Evolutionary conservation across 2,888 invertebrate species (phyloP).

Genomic region (Idaea biselata): DNA sequence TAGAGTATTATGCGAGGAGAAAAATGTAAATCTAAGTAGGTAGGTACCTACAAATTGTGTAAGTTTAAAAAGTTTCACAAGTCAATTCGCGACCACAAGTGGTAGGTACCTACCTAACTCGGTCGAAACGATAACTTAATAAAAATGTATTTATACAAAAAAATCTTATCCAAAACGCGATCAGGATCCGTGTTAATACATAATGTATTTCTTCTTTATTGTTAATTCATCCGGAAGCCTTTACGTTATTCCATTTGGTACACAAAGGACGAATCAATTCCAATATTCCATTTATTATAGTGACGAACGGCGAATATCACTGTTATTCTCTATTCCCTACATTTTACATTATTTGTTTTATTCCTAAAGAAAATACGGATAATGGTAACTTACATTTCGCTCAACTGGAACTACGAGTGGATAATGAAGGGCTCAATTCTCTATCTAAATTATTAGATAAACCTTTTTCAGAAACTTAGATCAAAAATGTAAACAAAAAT

Average conservation of each 20-base stretch:
- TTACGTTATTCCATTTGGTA: background rate
- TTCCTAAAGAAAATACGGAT: background rate
- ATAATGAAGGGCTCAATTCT: background rate
- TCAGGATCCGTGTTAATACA: too few species aligned
- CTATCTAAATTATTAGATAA: background rate
- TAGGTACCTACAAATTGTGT: too few species aligned
- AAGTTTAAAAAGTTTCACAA: too few species aligned
- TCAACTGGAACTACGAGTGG: background rate
- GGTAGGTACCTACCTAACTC: too few species aligned
- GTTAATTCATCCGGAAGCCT: background rate
- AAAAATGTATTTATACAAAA: too few species aligned
- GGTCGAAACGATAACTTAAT: too few species aligned
- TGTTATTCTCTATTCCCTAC: background rate
- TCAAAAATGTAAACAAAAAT: too few species aligned
- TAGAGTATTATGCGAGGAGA: too few species aligned
- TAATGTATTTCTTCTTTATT: background rate
- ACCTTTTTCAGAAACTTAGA: too few species aligned
- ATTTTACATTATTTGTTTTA: constrained; percentile 1
- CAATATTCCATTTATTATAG: background rate
- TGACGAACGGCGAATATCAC: background rate
- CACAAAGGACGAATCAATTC: background rate
- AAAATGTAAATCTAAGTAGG: too few species aligned
- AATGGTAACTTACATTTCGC: background rate
- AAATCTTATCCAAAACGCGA: too few species aligned
- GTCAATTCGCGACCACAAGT: too few species aligned